phyloP scores from a whole-genome alignment of 2,113 vertebrate species.

The Lophotis ruficrista region DNA sequence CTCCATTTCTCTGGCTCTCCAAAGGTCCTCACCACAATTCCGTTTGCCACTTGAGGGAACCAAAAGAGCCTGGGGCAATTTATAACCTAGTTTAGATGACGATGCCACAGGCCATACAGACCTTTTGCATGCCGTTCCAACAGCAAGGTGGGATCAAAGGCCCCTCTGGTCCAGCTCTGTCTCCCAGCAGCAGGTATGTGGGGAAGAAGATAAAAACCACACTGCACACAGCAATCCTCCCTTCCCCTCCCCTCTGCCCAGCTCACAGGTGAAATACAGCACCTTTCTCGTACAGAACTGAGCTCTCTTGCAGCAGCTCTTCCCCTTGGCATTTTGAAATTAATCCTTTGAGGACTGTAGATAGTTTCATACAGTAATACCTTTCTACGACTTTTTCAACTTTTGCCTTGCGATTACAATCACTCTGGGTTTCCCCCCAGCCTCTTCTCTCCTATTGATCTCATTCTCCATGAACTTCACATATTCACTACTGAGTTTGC shows the following conservation, averaged over 20 bases:
- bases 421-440: not conserved
- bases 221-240: no score
- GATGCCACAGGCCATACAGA: not conserved
- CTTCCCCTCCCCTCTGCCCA: not conserved
- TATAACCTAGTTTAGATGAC: not conserved
- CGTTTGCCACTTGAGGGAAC: not conserved
- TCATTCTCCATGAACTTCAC: not conserved
- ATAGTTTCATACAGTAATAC: not conserved
- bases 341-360: not conserved
- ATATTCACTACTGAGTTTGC: not conserved
- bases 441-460: not conserved
- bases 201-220: not conserved
- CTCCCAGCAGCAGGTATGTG: not conserved
- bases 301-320: not conserved
- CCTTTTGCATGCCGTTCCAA: fast-evolving
- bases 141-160: not conserved
- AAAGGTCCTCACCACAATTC: not conserved
- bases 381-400: not conserved
- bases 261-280: not conserved
- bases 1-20: not conserved
- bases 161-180: not conserved
- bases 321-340: not conserved
- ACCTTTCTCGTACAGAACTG: not conserved
- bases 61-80: not conserved
- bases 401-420: not conserved